Evolutionary conservation across 2,888 invertebrate genomes (phyloP).

Genomic region (Xestia rhomboidea): DNA sequence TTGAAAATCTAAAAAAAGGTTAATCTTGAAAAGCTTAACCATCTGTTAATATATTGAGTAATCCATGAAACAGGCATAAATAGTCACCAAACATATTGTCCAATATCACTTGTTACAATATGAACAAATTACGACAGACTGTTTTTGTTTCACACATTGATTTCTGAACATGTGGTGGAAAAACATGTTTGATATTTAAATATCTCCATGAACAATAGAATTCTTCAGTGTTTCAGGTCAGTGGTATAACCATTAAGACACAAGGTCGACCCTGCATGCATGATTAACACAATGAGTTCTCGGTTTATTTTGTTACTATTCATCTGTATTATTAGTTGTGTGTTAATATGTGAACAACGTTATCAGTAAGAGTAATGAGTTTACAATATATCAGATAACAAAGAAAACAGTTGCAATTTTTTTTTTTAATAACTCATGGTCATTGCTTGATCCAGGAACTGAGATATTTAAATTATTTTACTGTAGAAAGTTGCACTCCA

Average conservation of each 20-base stretch:
- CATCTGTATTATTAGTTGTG: slow-evolving; percentile 21
- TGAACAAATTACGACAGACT: background rate
- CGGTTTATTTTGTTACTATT: slow-evolving; percentile 5
- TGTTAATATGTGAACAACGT: slow-evolving; percentile 6
- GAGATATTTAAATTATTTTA: background rate
- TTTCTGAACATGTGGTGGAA: background rate
- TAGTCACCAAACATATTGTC: slow-evolving; percentile 2
- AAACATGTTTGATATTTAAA: slow-evolving; percentile 34
- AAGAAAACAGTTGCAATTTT: background rate
- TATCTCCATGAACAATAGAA: slow-evolving; percentile 30
- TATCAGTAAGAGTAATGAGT: slow-evolving; percentile 34
- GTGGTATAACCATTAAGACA: slow-evolving; percentile 20
- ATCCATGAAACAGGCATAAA: background rate
- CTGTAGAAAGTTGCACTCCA: background rate
- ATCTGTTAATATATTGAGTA: slow-evolving; percentile 14
- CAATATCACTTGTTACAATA: background rate
- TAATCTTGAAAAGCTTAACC: background rate
- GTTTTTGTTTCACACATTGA: background rate
- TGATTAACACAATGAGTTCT: slow-evolving; percentile 44
- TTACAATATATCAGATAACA: slow-evolving; percentile 17
- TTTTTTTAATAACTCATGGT: background rate
- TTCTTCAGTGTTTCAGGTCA: slow-evolving; percentile 21
- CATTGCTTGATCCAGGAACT: slow-evolving; percentile 22
- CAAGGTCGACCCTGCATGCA: slow-evolving; percentile 18
- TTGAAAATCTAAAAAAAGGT: too few relatives aligned